Conservation (phyloP, 2,888 invertebrate genomes). For the Ophonus ardosiacus region DNA sequence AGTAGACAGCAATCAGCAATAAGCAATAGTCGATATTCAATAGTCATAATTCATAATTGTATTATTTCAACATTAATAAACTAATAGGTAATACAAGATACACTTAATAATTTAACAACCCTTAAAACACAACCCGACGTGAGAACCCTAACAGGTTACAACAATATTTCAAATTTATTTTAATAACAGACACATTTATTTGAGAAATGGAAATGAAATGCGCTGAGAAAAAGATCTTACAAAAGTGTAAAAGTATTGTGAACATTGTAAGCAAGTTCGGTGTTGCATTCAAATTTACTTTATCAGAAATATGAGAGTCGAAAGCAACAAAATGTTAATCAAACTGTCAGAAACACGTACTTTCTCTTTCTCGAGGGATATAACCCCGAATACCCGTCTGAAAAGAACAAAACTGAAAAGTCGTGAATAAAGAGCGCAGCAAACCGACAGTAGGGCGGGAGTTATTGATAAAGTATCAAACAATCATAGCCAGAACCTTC, state of each 20-base stretch:
- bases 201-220: neutral
- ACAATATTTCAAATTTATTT: neutral
- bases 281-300: conserved; percentile 29
- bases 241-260: neutral
- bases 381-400: neutral
- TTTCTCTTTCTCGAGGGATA: conserved; percentile 38
- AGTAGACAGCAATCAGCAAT: too few species aligned
- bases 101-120: too few species aligned
- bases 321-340: conserved; percentile 44
- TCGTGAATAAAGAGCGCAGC: conserved; percentile 7
- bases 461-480: conserved; percentile 56
- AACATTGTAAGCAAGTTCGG: conserved; percentile 2
- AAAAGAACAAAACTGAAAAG: conserved; percentile 34
- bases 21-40: too few species aligned
- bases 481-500: conserved; percentile 52
- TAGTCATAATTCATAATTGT: too few species aligned
- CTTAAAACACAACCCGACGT: too few species aligned
- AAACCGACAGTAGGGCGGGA: neutral
- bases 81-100: too few species aligned
- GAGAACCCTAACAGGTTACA: too few species aligned
- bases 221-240: neutral
- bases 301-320: conserved; percentile 29
- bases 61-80: too few species aligned
- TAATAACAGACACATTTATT: neutral
- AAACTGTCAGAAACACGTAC: conserved; percentile 43